Evolutionary conservation across 2,113 vertebrate species (phyloP).

Genomic region (Corythaixoides concolor): DNA sequence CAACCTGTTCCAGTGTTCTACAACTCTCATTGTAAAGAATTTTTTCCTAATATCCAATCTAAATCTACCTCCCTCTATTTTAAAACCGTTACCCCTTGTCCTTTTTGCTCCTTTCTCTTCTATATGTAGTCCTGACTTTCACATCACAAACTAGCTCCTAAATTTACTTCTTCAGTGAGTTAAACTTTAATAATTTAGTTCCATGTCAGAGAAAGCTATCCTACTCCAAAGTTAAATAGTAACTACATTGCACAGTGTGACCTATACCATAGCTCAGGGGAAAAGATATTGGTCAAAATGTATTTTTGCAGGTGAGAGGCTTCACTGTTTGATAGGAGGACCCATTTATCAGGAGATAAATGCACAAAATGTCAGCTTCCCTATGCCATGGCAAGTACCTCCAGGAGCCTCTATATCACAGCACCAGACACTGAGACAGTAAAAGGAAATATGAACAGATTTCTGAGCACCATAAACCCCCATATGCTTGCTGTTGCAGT

Average conservation of each 20-base stretch:
- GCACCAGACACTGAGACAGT: slow-evolving; percentile 12
- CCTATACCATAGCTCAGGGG: neutral
- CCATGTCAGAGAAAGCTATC: neutral
- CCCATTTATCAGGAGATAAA: slow-evolving; percentile 34
- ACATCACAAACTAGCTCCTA: neutral
- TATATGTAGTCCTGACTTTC: neutral
- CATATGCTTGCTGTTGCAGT: slow-evolving; percentile 9
- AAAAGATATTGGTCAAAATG: neutral
- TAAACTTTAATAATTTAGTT: slow-evolving; percentile 34
- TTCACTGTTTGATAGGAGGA: neutral
- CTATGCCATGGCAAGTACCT: slow-evolving; percentile 11
- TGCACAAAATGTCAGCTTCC: slow-evolving; percentile 21
- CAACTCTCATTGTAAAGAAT: too few species aligned
- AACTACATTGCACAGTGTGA: neutral
- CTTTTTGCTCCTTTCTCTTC: neutral
- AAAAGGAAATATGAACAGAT: slow-evolving; percentile 41
- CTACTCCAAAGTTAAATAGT: neutral
- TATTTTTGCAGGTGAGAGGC: neutral
- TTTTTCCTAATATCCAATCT: too few species aligned
- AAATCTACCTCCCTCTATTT: too few species aligned
- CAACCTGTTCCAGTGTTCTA: too few species aligned
- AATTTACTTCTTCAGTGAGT: slow-evolving; percentile 8
- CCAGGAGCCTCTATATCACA: slow-evolving; percentile 36
- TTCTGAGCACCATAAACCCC: slow-evolving; percentile 28
- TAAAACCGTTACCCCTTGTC: too few species aligned